Conservation (phyloP, 2,113 vertebrate species). For the Gnathonemus longibarbis region DNA sequence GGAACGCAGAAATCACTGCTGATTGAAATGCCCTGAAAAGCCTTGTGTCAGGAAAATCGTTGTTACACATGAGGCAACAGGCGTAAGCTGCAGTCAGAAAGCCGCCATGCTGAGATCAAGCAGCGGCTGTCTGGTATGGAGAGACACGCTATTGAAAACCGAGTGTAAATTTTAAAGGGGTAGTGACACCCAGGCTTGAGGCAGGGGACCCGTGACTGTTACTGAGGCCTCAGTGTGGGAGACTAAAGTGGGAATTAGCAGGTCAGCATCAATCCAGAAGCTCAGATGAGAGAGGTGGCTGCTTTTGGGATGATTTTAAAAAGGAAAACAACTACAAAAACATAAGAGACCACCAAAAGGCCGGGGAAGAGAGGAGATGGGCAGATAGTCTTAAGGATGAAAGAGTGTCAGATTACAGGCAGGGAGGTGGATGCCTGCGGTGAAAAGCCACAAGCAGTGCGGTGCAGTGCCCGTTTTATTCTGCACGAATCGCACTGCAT, state of each 20-base stretch:
- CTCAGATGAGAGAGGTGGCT: conserved; percentile 21
- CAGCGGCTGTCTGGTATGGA: conserved; percentile 26
- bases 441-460: neutral
- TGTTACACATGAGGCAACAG: neutral
- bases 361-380: neutral
- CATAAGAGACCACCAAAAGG: neutral
- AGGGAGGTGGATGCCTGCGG: neutral
- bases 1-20: neutral
- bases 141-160: conserved; percentile 38
- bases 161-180: conserved; percentile 51
- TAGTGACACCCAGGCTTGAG: conserved; percentile 34
- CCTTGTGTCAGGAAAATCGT: neutral
- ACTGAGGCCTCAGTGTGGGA: conserved; percentile 34
- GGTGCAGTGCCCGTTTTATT: neutral
- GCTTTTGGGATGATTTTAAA: neutral
- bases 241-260: conserved; percentile 37
- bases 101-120: neutral
- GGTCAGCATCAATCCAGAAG: conserved; percentile 28
- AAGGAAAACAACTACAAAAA: neutral
- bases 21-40: neutral
- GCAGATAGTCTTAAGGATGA: neutral
- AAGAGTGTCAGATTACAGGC: neutral
- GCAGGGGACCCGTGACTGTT: conserved; percentile 30
- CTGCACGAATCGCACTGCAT: neutral
- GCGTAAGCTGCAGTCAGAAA: neutral